Evolutionary conservation across 2,888 invertebrate species (phyloP).

Genomic region (Schizotus pectinicornis): DNA sequence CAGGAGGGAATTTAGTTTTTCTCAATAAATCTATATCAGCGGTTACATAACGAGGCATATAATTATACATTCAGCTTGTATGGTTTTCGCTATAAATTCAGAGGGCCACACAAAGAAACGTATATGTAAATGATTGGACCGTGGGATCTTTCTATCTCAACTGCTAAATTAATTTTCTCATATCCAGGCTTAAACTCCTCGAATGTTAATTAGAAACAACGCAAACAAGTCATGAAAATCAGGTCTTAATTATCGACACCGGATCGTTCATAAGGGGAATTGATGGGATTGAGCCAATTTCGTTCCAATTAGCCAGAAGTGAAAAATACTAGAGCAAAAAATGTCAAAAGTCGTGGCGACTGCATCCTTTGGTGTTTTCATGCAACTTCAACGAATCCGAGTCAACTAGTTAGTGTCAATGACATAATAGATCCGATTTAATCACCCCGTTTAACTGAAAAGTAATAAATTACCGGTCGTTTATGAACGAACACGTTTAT

Average conservation of each 20-base stretch:
- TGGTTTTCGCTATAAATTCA: slow-evolving; percentile 28
- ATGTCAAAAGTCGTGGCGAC: slow-evolving; percentile 19
- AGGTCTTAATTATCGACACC: slow-evolving; percentile 17
- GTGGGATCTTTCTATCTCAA: slow-evolving; percentile 31
- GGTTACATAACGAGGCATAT: slow-evolving; percentile 17
- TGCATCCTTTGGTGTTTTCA: slow-evolving; percentile 19
- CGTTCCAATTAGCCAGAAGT: no score
- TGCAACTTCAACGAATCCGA: slow-evolving; percentile 12
- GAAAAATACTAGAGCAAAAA: neutral
- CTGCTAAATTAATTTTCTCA: slow-evolving; percentile 28
- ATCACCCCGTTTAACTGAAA: slow-evolving; percentile 14
- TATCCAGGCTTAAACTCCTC: slow-evolving; percentile 23
- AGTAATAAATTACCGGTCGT: slow-evolving; percentile 30
- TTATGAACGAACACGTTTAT: slow-evolving; percentile 28
- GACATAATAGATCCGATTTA: slow-evolving; percentile 24
- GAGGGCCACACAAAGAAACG: slow-evolving; percentile 26
- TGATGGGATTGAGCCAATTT: no score
- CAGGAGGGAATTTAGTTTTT: slow-evolving; percentile 11
- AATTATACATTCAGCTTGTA: slow-evolving; percentile 24
- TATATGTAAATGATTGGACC: slow-evolving; percentile 29
- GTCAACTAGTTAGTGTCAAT: slow-evolving; percentile 28
- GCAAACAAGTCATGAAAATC: slow-evolving; percentile 20
- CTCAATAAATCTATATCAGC: slow-evolving; percentile 20
- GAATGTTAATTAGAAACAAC: slow-evolving; percentile 26
- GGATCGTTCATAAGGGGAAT: slow-evolving; percentile 5